Evolutionary conservation across 92 coral and sea anemone species (phyloP).

Genomic region (Zoanthus solanderi): DNA sequence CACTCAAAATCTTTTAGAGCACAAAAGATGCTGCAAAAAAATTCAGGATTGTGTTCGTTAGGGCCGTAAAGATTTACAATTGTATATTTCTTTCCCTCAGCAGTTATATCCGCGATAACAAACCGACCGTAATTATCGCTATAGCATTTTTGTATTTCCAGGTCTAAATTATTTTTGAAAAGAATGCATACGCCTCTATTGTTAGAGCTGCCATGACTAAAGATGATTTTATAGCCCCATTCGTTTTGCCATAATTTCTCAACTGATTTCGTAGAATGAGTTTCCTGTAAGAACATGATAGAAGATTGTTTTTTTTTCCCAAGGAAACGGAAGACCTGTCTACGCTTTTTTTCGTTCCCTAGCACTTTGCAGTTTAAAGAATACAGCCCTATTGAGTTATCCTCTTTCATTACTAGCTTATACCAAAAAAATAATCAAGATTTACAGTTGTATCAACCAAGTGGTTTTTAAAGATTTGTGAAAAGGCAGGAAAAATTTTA

Average conservation of each 20-base stretch:
- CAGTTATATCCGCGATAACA: neutral
- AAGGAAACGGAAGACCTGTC: slow-evolving; percentile 14
- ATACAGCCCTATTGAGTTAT: neutral
- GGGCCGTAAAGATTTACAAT: neutral
- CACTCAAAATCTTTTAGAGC: neutral
- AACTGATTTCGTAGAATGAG: neutral
- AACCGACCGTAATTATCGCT: neutral
- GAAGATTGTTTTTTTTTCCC: slow-evolving; percentile 8
- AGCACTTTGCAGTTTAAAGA: slow-evolving; percentile 16
- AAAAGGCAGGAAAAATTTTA: neutral
- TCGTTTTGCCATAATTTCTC: slow-evolving; percentile 9
- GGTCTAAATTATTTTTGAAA: slow-evolving; percentile 2
- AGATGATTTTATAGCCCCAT: slow-evolving; percentile 7
- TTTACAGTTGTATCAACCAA: neutral
- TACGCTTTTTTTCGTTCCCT: slow-evolving; percentile 4
- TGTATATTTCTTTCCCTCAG: neutral
- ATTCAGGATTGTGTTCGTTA: neutral
- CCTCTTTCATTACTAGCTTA: neutral
- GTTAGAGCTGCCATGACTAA: slow-evolving; percentile 18
- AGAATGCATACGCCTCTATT: slow-evolving; percentile 2
- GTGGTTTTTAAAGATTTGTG: neutral
- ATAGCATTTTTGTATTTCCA: slow-evolving; percentile 8
- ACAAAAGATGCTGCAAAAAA: neutral
- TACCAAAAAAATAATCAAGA: neutral
- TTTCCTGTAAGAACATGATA: slow-evolving; percentile 5